Percentiles rank a stretch among this genome's conserved stretches.
These are phyloP conservation scores for Apis florea DNA, from an alignment of 1,140 invertebrate genomes.

Conservation along the genomic window DNA sequence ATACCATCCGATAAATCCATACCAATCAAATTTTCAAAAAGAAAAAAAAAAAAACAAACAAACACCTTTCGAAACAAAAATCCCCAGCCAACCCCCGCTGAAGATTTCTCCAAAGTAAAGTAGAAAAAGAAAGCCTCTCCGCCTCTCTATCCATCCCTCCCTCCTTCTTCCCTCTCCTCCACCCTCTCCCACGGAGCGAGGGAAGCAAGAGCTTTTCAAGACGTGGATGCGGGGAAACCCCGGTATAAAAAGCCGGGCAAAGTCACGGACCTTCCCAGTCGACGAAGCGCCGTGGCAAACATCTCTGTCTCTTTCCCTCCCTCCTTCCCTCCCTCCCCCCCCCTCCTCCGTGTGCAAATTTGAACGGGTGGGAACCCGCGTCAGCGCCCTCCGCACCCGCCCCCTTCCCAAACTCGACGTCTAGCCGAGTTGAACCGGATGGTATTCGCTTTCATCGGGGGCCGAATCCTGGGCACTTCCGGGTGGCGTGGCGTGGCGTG, in stretches of 20 bases:
- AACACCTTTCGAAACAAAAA: too few species aligned
- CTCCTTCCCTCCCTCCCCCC: slow-evolving; percentile 43
- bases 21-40: too few species aligned
- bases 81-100: too few species aligned
- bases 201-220: slow-evolving; percentile 15
- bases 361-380: slow-evolving; percentile 61
- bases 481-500: slow-evolving; percentile 20
- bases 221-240: slow-evolving; percentile 20
- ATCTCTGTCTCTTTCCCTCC: slow-evolving; percentile 36
- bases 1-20: too few species aligned
- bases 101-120: too few species aligned
- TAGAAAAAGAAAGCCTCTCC: too few species aligned
- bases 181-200: neutral
- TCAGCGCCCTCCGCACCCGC: slow-evolving; percentile 31
- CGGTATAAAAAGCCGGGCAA: slow-evolving; percentile 53
- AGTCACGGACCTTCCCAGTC: slow-evolving; percentile 57
- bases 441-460: slow-evolving; percentile 37
- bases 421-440: slow-evolving; percentile 12
- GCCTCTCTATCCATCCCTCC: neutral
- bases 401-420: slow-evolving; percentile 12
- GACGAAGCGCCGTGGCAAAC: slow-evolving; percentile 34
- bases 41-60: too few species aligned
- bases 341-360: slow-evolving; percentile 68
- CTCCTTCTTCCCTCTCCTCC: neutral
- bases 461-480: slow-evolving; percentile 40